Percentiles rank a stretch among this genome's conserved stretches.
phyloP scores from a whole-genome alignment of 2,113 vertebrate genomes.

The Ibidorhyncha struthersii region DNA sequence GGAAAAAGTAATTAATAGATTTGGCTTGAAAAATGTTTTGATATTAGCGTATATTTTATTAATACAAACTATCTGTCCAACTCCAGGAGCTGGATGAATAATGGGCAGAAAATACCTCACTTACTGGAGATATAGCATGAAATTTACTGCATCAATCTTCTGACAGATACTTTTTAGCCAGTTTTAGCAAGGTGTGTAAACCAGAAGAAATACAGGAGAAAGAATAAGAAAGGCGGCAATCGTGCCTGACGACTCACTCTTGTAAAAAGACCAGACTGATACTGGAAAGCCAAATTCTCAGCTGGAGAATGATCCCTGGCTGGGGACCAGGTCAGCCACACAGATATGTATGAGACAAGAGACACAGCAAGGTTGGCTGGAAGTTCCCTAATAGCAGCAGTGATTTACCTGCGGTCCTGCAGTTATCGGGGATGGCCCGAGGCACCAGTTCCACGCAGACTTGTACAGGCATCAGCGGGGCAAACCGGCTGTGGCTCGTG shows the following conservation, averaged over 20 bases:
- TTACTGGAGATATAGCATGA: not conserved
- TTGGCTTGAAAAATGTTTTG: slow-evolving; percentile 39
- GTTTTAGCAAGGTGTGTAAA: not conserved
- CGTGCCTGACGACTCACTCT: rapidly evolving
- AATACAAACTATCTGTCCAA: slow-evolving; percentile 17
- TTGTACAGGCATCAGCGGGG: not conserved
- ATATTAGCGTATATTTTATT: slow-evolving; percentile 42
- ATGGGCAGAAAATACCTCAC: not conserved
- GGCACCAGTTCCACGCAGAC: not conserved
- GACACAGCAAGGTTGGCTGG: not conserved
- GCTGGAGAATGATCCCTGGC: not conserved
- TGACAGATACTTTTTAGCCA: not conserved
- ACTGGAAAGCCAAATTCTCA: not conserved
- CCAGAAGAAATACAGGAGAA: not conserved
- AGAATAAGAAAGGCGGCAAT: not conserved
- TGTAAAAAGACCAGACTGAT: not conserved
- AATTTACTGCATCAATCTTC: not conserved
- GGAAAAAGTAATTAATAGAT: slow-evolving; percentile 48
- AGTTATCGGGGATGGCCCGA: not conserved
- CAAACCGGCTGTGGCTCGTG: not conserved
- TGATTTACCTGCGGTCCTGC: not conserved
- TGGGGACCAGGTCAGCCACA: not conserved
- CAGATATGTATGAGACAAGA: not conserved
- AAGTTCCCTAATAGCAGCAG: not conserved
- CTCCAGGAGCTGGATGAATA: not conserved